Conservation (phyloP, 2,113 vertebrate species). For the Oostethus manadensis region DNA sequence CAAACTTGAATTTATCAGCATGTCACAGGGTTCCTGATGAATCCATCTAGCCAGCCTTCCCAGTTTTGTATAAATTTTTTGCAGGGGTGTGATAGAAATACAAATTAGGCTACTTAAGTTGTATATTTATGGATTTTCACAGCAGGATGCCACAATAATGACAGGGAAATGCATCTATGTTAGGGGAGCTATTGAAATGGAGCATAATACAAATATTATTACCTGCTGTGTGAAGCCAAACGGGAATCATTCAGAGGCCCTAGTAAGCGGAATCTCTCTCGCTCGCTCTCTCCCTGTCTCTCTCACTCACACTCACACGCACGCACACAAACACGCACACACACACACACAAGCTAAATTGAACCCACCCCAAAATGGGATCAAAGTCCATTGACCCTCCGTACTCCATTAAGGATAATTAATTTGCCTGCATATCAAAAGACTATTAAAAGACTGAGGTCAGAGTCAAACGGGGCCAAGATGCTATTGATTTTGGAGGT, state of each 20-base stretch:
- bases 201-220: conserved; percentile 70
- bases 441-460: conserved; percentile 75
- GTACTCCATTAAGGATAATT: conserved; percentile 78
- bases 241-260: conserved; percentile 59
- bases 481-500: conserved; percentile 62
- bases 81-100: conserved; percentile 22
- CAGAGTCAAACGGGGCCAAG: conserved; percentile 65
- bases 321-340: conserved; percentile 18
- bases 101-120: conserved; percentile 50
- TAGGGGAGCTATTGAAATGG: conserved; percentile 44
- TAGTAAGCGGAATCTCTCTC: conserved; percentile 37
- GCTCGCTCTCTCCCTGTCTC: conserved; percentile 12
- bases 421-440: conserved; percentile 85
- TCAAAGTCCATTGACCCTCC: conserved; percentile 78
- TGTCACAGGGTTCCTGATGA: conserved; percentile 46
- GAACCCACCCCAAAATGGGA: conserved; percentile 65
- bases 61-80: conserved; percentile 34
- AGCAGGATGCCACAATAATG: conserved; percentile 41
- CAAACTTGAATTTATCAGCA: conserved; percentile 65
- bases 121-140: conserved; percentile 59
- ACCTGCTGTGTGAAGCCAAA: conserved; percentile 57
- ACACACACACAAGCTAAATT: conserved; percentile 54
- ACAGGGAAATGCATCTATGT: conserved; percentile 60
- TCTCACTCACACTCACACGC: conserved; percentile 17
- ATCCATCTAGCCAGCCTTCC: conserved; percentile 38